Percentiles rank a stretch among this genome's conserved stretches.
These are phyloP conservation scores for Tachypleus tridentatus DNA, from an alignment of 1,140 invertebrate genomes.

Conservation along the genomic window DNA sequence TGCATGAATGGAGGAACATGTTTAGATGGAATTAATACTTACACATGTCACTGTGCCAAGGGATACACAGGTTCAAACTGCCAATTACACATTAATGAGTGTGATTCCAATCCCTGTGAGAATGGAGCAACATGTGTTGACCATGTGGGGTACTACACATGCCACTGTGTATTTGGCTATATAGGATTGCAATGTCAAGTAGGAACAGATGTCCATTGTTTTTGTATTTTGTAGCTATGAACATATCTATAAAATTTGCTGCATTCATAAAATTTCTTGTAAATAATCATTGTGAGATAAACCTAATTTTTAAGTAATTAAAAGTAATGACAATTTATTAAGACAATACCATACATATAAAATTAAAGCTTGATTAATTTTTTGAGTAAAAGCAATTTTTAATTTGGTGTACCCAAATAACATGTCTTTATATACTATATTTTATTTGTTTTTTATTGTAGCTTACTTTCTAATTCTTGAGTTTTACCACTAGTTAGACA, in stretches of 20 bases:
- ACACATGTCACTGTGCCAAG: conserved; percentile 71
- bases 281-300: conserved; percentile 43
- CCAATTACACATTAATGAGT: conserved; percentile 83
- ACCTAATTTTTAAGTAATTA: too few relatives aligned
- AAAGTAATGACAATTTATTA: too few relatives aligned
- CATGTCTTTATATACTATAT: too few relatives aligned
- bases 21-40: conserved; percentile 84
- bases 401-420: too few relatives aligned
- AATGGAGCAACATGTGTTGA: conserved; percentile 63
- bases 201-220: conserved; percentile 22
- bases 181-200: conserved; percentile 84
- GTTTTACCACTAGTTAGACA: too few relatives aligned
- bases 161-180: conserved; percentile 63
- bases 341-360: too few relatives aligned
- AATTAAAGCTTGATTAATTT: too few relatives aligned
- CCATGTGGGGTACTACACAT: conserved; percentile 39
- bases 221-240: conserved; percentile 30
- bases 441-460: too few relatives aligned
- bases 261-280: conserved; percentile 45
- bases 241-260: neutral
- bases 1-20: conserved; percentile 91
- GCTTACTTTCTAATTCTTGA: too few relatives aligned
- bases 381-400: too few relatives aligned
- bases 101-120: conserved; percentile 70
- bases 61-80: conserved; percentile 87